phyloP scores from a whole-genome alignment of 2,113 vertebrate genomes.

The Nibea coibor region DNA sequence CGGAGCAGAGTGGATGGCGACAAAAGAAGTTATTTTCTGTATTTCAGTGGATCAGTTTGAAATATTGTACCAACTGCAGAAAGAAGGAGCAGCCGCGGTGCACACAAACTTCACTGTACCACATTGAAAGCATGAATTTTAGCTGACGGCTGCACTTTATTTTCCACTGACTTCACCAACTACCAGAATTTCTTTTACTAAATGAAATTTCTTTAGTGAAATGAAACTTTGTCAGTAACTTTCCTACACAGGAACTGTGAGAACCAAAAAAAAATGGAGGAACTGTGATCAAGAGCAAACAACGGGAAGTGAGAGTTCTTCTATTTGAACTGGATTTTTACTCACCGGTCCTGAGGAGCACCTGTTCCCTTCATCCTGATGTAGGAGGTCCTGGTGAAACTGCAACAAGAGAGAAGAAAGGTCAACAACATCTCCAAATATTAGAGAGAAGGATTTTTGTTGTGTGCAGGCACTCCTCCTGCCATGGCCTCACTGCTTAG shows the following conservation, averaged over 20 bases:
- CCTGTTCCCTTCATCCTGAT: conserved; percentile 63
- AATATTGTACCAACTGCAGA: too few species aligned
- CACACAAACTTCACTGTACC: too few species aligned
- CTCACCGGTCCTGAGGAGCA: conserved; percentile 71
- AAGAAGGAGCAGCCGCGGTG: too few species aligned
- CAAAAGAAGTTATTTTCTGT: too few species aligned
- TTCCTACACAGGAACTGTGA: conserved; percentile 8
- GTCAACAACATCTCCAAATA: not conserved
- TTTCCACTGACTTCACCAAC: too few species aligned
- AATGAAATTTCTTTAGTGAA: too few species aligned
- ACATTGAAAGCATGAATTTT: too few species aligned
- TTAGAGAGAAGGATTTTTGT: not conserved
- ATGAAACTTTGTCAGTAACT: too few species aligned
- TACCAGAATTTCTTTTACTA: too few species aligned
- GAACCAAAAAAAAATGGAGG: not conserved
- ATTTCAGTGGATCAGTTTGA: too few species aligned
- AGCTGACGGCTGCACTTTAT: too few species aligned
- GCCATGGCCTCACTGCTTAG: conserved; percentile 4
- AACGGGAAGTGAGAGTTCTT: not conserved
- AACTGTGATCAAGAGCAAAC: not conserved
- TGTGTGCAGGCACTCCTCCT: not conserved
- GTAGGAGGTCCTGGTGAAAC: conserved; percentile 42
- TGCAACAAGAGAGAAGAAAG: conserved; percentile 16
- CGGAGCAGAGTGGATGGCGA: too few species aligned
- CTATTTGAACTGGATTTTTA: not conserved